Conservation (phyloP, 2,113 vertebrate species). For the Anoplopoma fimbria region DNA sequence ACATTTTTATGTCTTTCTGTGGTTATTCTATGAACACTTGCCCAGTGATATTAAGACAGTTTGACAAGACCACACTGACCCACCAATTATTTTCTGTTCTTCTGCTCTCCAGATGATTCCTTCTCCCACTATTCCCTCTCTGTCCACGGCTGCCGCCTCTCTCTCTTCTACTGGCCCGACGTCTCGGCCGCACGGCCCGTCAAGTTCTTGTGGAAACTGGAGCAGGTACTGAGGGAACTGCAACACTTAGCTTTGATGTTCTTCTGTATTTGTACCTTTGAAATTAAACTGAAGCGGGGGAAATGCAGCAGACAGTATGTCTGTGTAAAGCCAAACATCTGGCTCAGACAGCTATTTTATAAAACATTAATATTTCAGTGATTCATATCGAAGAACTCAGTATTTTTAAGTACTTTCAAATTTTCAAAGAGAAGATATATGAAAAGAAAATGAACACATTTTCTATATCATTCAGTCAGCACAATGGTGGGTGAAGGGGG, state of each 20-base stretch:
- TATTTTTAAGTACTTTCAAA: not conserved
- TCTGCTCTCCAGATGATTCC: conserved; percentile 87
- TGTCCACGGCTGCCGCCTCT: conserved; percentile 95
- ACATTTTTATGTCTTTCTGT: not conserved
- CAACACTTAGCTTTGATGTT: conserved; percentile 37
- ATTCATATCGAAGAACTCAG: not conserved
- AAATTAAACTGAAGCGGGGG: conserved; percentile 11
- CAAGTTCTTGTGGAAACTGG: conserved; percentile 98
- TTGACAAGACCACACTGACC: conserved; percentile 15
- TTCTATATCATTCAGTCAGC: not conserved
- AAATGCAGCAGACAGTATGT: conserved; percentile 12
- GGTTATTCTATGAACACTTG: not conserved
- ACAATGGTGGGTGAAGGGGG: not conserved
- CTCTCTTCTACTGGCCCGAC: conserved; percentile 96
- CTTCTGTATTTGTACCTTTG: conserved; percentile 23
- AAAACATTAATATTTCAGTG: not conserved
- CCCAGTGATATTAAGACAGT: not conserved
- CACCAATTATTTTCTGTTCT: conserved; percentile 4
- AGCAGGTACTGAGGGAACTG: conserved; percentile 88
- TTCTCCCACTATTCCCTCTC: conserved; percentile 95
- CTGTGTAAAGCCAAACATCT: not conserved
- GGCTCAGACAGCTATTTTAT: not conserved
- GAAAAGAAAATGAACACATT: conserved; percentile 13
- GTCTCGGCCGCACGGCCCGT: conserved; percentile 93
- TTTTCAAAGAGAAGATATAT: not conserved